Percentiles rank a stretch among this genome's conserved stretches.
Conservation (phyloP, 1,140 invertebrate species). For the Apocrypta bakeri region DNA sequence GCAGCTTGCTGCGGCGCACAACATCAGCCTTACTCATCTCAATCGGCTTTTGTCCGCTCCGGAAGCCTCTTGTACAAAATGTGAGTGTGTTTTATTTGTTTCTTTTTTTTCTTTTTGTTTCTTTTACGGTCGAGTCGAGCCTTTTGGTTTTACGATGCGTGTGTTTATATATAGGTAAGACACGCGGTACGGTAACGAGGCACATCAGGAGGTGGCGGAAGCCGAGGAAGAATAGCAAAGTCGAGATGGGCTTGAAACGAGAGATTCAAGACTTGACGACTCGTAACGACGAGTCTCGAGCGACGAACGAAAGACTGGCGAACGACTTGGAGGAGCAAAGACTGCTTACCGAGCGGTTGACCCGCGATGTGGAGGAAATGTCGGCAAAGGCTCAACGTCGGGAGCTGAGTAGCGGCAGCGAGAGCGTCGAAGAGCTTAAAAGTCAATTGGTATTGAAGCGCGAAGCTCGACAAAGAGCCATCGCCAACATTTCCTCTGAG, state of each 20-base stretch:
- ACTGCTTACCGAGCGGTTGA: constrained; percentile 57
- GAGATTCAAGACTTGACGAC: constrained; percentile 48
- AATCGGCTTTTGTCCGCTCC: background rate
- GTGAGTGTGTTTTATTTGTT: background rate
- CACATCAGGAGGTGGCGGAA: background rate
- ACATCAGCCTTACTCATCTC: constrained; percentile 61
- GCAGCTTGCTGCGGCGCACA: constrained; percentile 66
- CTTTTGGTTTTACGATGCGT: no score
- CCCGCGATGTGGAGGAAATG: constrained; percentile 48
- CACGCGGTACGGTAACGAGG: background rate
- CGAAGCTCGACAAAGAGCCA: constrained; percentile 70
- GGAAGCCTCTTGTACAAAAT: background rate
- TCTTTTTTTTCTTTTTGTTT: no score
- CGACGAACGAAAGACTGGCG: constrained; percentile 60
- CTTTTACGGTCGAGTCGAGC: no score
- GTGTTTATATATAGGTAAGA: no score
- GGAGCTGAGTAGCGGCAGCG: constrained; percentile 2
- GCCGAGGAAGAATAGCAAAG: background rate
- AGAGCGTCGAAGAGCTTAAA: constrained; percentile 67
- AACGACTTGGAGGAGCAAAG: constrained; percentile 61
- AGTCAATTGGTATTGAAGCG: constrained; percentile 69
- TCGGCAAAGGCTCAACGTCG: background rate
- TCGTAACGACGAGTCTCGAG: constrained; percentile 45
- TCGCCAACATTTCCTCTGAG: constrained; percentile 71
- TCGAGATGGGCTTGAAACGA: constrained; percentile 4